These are phyloP conservation scores for Stomorhina lunata DNA, from an alignment of 2,888 invertebrate species.

Conservation along the genomic window DNA sequence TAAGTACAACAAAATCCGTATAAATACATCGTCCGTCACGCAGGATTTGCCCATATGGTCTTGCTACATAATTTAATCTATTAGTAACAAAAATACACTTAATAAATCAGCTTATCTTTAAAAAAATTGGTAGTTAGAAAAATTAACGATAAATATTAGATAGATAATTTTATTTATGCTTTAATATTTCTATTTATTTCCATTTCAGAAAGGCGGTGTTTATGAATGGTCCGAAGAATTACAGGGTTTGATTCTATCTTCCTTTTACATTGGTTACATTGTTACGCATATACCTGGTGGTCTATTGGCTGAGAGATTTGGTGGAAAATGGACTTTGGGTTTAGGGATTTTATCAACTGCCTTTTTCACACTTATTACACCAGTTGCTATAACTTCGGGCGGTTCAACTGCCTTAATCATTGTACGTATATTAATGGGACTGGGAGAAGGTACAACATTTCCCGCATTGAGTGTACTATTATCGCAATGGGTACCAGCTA, in stretches of 20 bases:
- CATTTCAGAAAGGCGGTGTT: conserved; percentile 68
- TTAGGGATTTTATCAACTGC: conserved; percentile 91
- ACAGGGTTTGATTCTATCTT: conserved; percentile 88
- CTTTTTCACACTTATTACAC: conserved; percentile 89
- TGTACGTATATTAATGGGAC: conserved; percentile 88
- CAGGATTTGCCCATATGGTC: too few species aligned
- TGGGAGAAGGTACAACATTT: conserved; percentile 92
- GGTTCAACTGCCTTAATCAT: conserved; percentile 87
- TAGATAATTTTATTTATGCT: too few species aligned
- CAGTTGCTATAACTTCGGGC: conserved; percentile 84
- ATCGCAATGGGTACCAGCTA: conserved; percentile 89
- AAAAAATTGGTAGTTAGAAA: too few species aligned
- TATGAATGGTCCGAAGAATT: conserved; percentile 85
- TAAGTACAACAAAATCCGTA: too few species aligned
- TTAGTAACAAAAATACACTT: too few species aligned
- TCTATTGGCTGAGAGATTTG: conserved; percentile 88
- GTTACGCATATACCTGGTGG: conserved; percentile 92
- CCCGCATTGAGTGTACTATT: conserved; percentile 91
- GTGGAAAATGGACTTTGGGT: conserved; percentile 91
- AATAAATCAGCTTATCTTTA: too few species aligned
- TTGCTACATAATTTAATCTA: too few species aligned
- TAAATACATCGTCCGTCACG: too few species aligned
- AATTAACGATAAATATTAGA: too few species aligned
- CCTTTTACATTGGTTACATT: conserved; percentile 93
- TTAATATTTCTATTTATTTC: not conserved